These are phyloP conservation scores for Trissolcus japonicus DNA, from an alignment of 2,888 invertebrate species.

Conservation along the genomic window DNA sequence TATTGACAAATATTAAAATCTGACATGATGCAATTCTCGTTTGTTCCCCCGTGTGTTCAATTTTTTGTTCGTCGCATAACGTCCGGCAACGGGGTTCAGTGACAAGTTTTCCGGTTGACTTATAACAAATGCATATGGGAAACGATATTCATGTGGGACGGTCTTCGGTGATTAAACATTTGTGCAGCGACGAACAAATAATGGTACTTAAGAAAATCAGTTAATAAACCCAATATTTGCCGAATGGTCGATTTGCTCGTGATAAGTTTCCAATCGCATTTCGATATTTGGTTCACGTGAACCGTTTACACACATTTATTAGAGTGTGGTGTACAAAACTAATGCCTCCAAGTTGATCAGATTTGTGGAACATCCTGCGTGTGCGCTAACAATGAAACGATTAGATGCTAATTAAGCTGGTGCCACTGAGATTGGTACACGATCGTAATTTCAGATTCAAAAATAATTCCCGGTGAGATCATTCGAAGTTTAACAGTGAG, in stretches of 20 bases:
- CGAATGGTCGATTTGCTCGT: conserved; percentile 13
- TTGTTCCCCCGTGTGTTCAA: background rate
- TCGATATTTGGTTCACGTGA: conserved; percentile 18
- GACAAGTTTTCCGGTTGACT: conserved; percentile 31
- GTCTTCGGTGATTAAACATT: conserved; percentile 26
- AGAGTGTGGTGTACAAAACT: conserved; percentile 20
- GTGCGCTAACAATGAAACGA: conserved; percentile 28
- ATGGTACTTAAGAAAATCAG: conserved; percentile 38
- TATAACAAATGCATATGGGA: conserved; percentile 30
- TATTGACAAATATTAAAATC: background rate
- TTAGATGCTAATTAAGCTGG: conserved; percentile 26
- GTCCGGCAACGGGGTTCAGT: background rate
- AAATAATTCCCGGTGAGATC: no score
- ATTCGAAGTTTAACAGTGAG: no score
- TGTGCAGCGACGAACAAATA: conserved; percentile 28
- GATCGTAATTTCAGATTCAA: background rate
- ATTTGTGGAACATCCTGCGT: conserved; percentile 28
- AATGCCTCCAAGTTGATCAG: conserved; percentile 35
- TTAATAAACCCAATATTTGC: conserved; percentile 37
- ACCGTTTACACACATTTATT: background rate
- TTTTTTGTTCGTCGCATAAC: background rate
- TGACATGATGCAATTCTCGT: background rate
- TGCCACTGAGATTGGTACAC: conserved; percentile 5
- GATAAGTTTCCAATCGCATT: conserved; percentile 9
- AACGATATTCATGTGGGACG: conserved; percentile 3